Evolutionary conservation across 2,888 invertebrate genomes (phyloP).

Genomic region (Epinotia demarniana): DNA sequence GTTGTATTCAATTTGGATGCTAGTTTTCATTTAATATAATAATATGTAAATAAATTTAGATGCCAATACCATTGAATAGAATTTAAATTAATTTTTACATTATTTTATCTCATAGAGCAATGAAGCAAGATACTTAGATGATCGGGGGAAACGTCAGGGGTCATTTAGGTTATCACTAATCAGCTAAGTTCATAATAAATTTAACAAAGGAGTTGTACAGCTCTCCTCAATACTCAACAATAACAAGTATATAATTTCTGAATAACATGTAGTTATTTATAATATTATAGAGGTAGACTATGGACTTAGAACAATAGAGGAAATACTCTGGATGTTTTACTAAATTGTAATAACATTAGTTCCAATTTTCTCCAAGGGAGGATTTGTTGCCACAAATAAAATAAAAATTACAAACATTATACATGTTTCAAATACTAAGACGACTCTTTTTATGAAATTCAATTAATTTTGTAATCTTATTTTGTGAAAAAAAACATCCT

Average conservation of each 20-base stretch:
- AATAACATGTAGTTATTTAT: background rate
- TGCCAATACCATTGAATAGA: slow-evolving; percentile 9
- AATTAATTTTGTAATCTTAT: background rate
- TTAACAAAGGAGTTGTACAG: background rate
- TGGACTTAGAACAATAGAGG: background rate
- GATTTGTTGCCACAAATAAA: background rate
- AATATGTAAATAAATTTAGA: slow-evolving; percentile 10
- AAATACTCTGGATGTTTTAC: no score
- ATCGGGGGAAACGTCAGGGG: slow-evolving; percentile 12
- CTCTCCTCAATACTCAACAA: background rate
- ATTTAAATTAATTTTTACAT: background rate
- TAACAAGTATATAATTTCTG: background rate
- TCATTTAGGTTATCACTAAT: slow-evolving; percentile 35
- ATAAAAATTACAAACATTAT: no score
- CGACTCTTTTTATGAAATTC: no score
- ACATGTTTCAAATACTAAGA: no score
- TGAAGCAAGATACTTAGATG: slow-evolving; percentile 32
- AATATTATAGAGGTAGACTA: background rate
- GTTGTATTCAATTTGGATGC: slow-evolving; percentile 35
- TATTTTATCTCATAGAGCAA: slow-evolving; percentile 18
- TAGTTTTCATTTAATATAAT: background rate
- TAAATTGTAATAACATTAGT: no score
- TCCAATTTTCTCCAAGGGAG: background rate
- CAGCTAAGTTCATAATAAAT: slow-evolving; percentile 9
- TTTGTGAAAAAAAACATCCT: background rate